These are phyloP conservation scores for Pandemis cinnamomeana DNA, from an alignment of 2,888 invertebrate genomes.

Conservation along the genomic window DNA sequence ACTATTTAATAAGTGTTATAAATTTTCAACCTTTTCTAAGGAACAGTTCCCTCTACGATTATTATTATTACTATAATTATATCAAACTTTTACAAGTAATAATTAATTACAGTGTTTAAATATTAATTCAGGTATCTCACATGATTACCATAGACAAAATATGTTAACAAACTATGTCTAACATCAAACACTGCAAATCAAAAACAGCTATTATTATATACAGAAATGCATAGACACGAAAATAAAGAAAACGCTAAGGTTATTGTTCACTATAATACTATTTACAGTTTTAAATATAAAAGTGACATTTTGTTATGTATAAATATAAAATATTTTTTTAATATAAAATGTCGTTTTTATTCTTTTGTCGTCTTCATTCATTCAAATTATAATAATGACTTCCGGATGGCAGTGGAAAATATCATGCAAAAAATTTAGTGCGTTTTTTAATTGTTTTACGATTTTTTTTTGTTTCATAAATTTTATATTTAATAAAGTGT, in stretches of 20 bases:
- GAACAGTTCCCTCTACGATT: slow-evolving; percentile 8
- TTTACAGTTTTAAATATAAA: slow-evolving; percentile 45
- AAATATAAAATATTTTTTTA: slow-evolving; percentile 56
- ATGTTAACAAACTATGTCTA: slow-evolving; percentile 49
- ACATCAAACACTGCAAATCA: slow-evolving; percentile 80
- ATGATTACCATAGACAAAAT: slow-evolving; percentile 47
- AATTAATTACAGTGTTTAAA: slow-evolving; percentile 31
- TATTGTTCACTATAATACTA: slow-evolving; percentile 47
- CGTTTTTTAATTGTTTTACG: background rate
- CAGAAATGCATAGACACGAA: slow-evolving; percentile 62
- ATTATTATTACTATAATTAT: slow-evolving; percentile 30
- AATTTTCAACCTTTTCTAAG: slow-evolving; percentile 11
- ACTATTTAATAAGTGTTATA: slow-evolving; percentile 27
- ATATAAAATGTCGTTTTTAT: slow-evolving; percentile 52
- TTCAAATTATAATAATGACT: background rate
- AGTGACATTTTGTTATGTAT: slow-evolving; percentile 52
- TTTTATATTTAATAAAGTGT: background rate
- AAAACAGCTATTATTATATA: slow-evolving; percentile 63
- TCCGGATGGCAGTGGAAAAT: background rate
- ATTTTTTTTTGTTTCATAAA: background rate
- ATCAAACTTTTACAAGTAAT: slow-evolving; percentile 12
- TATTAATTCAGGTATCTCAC: slow-evolving; percentile 68
- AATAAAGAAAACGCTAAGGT: slow-evolving; percentile 47
- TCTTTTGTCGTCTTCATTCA: slow-evolving; percentile 24
- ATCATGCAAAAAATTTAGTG: background rate